These are phyloP conservation scores for Atherix ibis DNA, from an alignment of 2,888 invertebrate genomes.

Conservation along the genomic window DNA sequence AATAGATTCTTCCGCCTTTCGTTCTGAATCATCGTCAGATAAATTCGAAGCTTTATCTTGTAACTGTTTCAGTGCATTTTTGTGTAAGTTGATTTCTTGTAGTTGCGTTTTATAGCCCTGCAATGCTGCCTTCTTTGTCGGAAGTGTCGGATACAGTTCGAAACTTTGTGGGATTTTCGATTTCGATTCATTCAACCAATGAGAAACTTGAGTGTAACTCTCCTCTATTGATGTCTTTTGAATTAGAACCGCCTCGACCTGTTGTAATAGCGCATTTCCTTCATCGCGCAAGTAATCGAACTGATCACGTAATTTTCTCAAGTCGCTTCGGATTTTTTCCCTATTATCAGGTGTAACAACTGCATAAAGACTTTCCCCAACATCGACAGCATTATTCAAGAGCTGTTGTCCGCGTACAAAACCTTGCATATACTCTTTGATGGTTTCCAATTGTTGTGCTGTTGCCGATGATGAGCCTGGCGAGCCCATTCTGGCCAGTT, in stretches of 20 bases:
- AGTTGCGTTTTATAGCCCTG: constrained; percentile 64
- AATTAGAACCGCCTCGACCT: constrained; percentile 74
- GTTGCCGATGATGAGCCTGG: constrained; percentile 53
- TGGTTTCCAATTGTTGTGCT: constrained; percentile 56
- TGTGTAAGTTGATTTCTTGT: constrained; percentile 76
- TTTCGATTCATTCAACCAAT: constrained; percentile 71
- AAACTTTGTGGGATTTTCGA: constrained; percentile 54
- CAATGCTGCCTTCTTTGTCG: constrained; percentile 76
- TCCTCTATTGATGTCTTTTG: constrained; percentile 89
- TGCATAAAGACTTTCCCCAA: constrained; percentile 76
- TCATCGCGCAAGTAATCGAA: constrained; percentile 75
- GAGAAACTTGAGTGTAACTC: constrained; percentile 71
- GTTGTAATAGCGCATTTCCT: constrained; percentile 69
- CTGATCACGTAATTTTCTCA: constrained; percentile 61
- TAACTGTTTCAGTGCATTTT: constrained; percentile 67
- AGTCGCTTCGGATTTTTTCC: constrained; percentile 66
- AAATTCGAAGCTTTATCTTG: constrained; percentile 66
- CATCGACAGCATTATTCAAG: constrained; percentile 64
- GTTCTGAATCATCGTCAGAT: constrained; percentile 63
- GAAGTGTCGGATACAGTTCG: constrained; percentile 60
- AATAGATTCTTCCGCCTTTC: constrained; percentile 56
- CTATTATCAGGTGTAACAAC: constrained; percentile 76
- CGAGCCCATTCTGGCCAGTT: constrained; percentile 55
- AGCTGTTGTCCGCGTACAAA: constrained; percentile 66
- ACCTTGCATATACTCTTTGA: constrained; percentile 40